Evolutionary conservation across 2,888 invertebrate species (phyloP), one percentile per base, ranked within the genome.

Genomic region (Cremastobaeus sp.): DNA sequence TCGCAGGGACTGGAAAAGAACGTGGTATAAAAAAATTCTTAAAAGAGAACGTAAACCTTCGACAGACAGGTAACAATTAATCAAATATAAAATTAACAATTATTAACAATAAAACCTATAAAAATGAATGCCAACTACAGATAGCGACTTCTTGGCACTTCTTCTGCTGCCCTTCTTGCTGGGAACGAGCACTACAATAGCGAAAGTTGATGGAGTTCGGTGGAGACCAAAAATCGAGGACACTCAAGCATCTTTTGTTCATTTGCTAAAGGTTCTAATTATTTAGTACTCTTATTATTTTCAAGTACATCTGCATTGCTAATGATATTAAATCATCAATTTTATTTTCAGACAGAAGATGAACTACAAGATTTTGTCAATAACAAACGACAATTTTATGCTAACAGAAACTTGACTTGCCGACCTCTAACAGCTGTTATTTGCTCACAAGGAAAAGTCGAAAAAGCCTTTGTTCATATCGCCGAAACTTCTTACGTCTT

Each of bases 1-100:
- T 20, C 12, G 50, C 50, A 1, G 17, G 20, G 11, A 34, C 18
- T 1, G 35, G 50, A 34, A 50, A 50, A 50, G 50, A 50, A 20
- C 18, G 50, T 20, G 50, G 11, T 1, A 4, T 50, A 3, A 50
- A 50, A 12, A 50, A 34, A 8, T 50, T 50, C 12, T 3, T 50
- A 8, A 50, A 50, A 34, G 11, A 18, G 9, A 34, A 50, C 20
- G 14, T 11, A 6, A 17, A n/a, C 20, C 12, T 50, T 18, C 18
- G 12, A 20, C 11, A 48, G 6, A n/a, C 32, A 14, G 32, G 48
- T 48, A 32, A n/a, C n/a, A n/a, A n/a, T n/a, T n/a, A n/a, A n/a
- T n/a, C n/a, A n/a, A n/a, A n/a, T n/a, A n/a, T n/a, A n/a, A n/a
- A n/a, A n/a, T n/a, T n/a, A n/a, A n/a, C n/a, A n/a, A n/a, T n/a